Conservation (phyloP, 2,113 vertebrate species). For the Lycocorax pyrrhopterus region DNA sequence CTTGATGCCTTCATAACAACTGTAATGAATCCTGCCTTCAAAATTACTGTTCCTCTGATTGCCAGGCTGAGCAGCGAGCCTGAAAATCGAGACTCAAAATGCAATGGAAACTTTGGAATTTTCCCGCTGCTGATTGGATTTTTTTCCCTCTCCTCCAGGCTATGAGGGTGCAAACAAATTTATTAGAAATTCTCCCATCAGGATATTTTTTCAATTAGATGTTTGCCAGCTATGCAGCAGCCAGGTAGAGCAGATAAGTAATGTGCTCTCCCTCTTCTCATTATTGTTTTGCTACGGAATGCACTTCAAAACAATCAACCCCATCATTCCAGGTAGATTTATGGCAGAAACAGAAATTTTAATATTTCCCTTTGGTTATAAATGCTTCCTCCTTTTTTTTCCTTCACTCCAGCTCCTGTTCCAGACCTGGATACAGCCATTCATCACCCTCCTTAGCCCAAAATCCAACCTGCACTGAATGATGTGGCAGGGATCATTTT, state of each 20-base stretch:
- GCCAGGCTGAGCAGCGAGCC: slow-evolving; percentile 48
- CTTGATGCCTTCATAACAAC: slow-evolving; percentile 8
- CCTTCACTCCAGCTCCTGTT: background rate
- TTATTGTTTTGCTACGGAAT: slow-evolving; percentile 15
- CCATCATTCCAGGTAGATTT: slow-evolving; percentile 16
- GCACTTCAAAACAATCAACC: slow-evolving; percentile 19
- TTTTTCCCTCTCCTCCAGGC: background rate
- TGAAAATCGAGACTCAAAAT: slow-evolving; percentile 56
- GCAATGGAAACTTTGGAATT: slow-evolving; percentile 50
- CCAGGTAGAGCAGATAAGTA: slow-evolving; percentile 49
- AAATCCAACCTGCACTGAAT: background rate
- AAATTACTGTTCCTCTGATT: slow-evolving; percentile 34
- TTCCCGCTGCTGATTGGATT: slow-evolving; percentile 43
- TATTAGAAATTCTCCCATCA: slow-evolving; percentile 53
- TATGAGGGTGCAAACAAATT: slow-evolving; percentile 50
- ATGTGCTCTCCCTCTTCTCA: slow-evolving; percentile 31
- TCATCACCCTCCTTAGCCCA: background rate
- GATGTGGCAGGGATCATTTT: background rate
- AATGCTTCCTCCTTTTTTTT: background rate
- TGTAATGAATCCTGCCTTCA: slow-evolving; percentile 54
- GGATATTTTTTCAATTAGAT: slow-evolving; percentile 59
- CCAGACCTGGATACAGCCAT: background rate
- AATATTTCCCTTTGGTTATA: slow-evolving; percentile 10
- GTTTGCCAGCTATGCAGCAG: slow-evolving; percentile 27
- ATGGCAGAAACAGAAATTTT: slow-evolving; percentile 14